Evolutionary conservation across 2,888 invertebrate species (phyloP).

Genomic region (Apeira syringaria): DNA sequence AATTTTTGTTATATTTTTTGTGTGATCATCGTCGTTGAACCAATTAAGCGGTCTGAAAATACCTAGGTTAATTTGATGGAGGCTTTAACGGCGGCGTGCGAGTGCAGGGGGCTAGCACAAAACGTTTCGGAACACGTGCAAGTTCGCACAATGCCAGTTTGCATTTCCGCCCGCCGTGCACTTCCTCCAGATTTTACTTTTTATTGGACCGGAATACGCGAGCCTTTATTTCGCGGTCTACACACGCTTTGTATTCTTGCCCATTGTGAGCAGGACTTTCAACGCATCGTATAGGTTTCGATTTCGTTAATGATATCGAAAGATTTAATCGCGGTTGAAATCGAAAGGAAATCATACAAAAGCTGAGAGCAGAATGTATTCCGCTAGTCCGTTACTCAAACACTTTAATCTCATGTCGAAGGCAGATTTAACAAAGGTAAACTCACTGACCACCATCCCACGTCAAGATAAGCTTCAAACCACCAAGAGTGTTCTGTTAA

Average conservation of each 20-base stretch:
- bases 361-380: constrained; percentile 35
- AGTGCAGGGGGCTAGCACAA: constrained; percentile 68
- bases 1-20: too few relatives aligned
- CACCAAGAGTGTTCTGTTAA: constrained; percentile 57
- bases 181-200: constrained; percentile 81
- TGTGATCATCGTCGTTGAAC: too few relatives aligned
- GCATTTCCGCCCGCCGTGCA: constrained; percentile 81
- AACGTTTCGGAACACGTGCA: constrained; percentile 81
- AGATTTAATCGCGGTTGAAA: constrained; percentile 70
- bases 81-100: constrained; percentile 17
- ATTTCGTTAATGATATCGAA: constrained; percentile 82
- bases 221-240: constrained; percentile 72
- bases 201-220: constrained; percentile 53
- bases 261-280: constrained; percentile 74
- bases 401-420: constrained; percentile 47
- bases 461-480: constrained; percentile 58
- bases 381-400: constrained; percentile 33
- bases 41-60: constrained; percentile 11
- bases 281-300: constrained; percentile 81
- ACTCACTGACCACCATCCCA: constrained; percentile 49
- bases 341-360: constrained; percentile 67
- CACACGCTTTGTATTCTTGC: constrained; percentile 64
- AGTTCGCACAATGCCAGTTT: constrained; percentile 79
- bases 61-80: constrained; percentile 12
- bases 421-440: constrained; percentile 63